Conservation (phyloP, 2,888 invertebrate species). For the Saturnia japonica region DNA sequence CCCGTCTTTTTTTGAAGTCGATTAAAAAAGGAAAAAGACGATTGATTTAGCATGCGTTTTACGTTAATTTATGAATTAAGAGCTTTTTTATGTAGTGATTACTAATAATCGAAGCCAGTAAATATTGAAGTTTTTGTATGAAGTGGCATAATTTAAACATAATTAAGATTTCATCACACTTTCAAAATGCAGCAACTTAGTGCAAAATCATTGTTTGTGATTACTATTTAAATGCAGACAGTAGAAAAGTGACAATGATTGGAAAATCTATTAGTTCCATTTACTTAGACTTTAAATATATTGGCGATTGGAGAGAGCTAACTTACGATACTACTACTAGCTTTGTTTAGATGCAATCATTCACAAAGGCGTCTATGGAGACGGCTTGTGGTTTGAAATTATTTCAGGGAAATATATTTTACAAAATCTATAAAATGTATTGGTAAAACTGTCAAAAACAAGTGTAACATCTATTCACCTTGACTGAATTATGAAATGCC, state of each 20-base stretch:
- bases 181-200: not conserved
- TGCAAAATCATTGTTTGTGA: not conserved
- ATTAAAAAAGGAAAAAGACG: too few species aligned
- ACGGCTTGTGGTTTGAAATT: constrained; percentile 16
- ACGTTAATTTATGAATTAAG: too few species aligned
- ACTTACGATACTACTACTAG: constrained; percentile 56
- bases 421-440: not conserved
- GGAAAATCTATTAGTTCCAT: constrained; percentile 25
- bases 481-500: not conserved
- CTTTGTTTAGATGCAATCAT: constrained; percentile 66
- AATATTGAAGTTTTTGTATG: not conserved
- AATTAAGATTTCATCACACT: not conserved
- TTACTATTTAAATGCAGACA: not conserved
- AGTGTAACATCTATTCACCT: not conserved
- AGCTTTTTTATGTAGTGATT: not conserved
- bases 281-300: constrained; percentile 16
- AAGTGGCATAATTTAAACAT: not conserved
- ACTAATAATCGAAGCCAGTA: not conserved
- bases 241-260: constrained; percentile 25
- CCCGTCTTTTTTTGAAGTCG: too few species aligned
- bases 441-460: not conserved
- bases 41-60: not conserved
- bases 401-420: not conserved
- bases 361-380: constrained; percentile 47
- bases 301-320: constrained; percentile 53